Evolutionary conservation across 2,797 vertebrate species (phyloP), one percentile per base, ranked within the genome.

Genomic region (Rhabdophis nuchalis): DNA sequence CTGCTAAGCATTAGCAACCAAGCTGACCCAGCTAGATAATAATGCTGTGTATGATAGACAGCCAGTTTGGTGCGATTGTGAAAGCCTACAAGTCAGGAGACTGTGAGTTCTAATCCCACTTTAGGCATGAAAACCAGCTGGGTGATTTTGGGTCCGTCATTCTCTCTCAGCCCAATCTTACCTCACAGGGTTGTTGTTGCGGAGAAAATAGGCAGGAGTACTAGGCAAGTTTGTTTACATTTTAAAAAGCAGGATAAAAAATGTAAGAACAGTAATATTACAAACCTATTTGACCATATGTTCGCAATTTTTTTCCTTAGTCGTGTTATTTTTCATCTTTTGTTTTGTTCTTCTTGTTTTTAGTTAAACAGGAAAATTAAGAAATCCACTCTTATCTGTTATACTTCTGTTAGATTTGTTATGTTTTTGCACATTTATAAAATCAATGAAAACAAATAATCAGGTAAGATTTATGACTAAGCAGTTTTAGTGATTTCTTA

Each of bases 401-500:
- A n/a, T 88, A 90, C 2, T 91, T 53, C 46, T 46, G 32, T 29
- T n/a, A 91, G 90, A 87, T 88, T 93, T 64, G 85, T 86, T 57
- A 57, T 52, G 20, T 94, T 86, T 77, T 4, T 91, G 58, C 20
- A 87, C 18, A 7, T 29, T 12, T 41, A 36, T 13, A 50, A 16
- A 23, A 68, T 82, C 82, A 93, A 93, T 54, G 61, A 94, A 94
- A 93, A 92, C 25, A 94, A 94, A 72, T 54, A 90, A 82, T 60
- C 89, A 25, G 4, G 54, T 93, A 91, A 88, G 86, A 92, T 54
- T 61, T 58, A 53, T 92, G 46, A 91, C 50, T 88, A 61, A 32
- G 60, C 86, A 60, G 92, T 93, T 94, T 93, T 94, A 92, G 89
- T 86, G 4, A 53, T 90, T 94, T 95, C 91, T 89, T 95, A 86